Percentiles rank a stretch among this genome's conserved stretches.
Conservation (phyloP, 2,797 vertebrate genomes). For the Karalla daura region DNA sequence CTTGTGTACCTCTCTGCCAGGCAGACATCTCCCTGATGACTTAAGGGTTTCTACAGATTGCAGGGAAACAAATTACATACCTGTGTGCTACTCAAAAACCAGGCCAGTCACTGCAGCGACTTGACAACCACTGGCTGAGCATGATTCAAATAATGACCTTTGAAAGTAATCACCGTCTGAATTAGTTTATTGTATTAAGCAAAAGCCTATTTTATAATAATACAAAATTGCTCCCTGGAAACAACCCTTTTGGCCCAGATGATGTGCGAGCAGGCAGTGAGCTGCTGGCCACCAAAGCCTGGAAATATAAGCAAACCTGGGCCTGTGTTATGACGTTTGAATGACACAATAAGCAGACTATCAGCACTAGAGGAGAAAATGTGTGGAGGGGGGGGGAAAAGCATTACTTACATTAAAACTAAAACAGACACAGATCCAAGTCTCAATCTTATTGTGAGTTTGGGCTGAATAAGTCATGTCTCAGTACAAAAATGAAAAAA, state of each 20-base stretch:
- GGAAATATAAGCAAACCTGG: constrained; percentile 43
- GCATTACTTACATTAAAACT: background rate
- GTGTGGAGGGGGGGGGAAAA: background rate
- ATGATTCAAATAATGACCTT: constrained; percentile 39
- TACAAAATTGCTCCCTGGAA: constrained; percentile 52
- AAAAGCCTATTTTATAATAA: constrained; percentile 47
- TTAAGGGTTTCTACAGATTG: constrained; percentile 36
- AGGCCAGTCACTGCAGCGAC: background rate
- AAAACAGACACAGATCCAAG: background rate
- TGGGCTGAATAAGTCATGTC: background rate
- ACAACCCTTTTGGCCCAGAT: background rate
- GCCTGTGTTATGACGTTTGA: constrained; percentile 21
- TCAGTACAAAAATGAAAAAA: background rate
- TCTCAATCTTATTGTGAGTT: background rate
- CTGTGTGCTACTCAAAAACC: constrained; percentile 28
- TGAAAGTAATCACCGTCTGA: constrained; percentile 35
- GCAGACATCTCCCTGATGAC: constrained; percentile 32
- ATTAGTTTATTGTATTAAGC: constrained; percentile 54
- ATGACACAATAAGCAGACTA: constrained; percentile 1
- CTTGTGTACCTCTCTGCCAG: constrained; percentile 21
- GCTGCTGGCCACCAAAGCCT: constrained; percentile 12
- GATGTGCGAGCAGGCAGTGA: constrained; percentile 8
- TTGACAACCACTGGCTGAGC: constrained; percentile 15
- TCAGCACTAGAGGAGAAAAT: background rate
- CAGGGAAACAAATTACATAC: constrained; percentile 39